Percentiles rank a stretch among this genome's conserved stretches.
Evolutionary conservation across 2,888 invertebrate species (phyloP).

Genomic region (Lymantria monacha): DNA sequence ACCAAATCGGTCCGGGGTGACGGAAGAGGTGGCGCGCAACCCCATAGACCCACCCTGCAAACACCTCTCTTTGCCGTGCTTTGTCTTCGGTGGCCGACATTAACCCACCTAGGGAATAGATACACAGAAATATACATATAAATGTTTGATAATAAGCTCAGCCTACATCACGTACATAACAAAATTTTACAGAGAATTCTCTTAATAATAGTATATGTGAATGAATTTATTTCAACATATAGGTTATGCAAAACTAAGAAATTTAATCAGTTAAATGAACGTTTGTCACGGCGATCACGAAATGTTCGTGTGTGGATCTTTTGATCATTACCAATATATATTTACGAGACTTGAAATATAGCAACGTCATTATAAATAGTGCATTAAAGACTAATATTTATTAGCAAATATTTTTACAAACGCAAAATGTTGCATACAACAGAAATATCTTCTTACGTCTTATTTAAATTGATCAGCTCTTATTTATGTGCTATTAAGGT

Average conservation of each 20-base stretch:
- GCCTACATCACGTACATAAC: no score
- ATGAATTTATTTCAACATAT: slow-evolving; percentile 4
- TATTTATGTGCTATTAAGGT: not conserved
- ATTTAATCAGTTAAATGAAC: slow-evolving; percentile 50
- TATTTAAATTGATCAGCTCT: slow-evolving; percentile 3
- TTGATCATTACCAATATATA: slow-evolving; percentile 35
- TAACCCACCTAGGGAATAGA: no score
- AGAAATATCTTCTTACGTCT: not conserved
- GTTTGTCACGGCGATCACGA: slow-evolving; percentile 59
- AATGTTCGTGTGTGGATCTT: slow-evolving; percentile 48
- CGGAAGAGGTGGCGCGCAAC: no score
- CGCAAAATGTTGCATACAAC: slow-evolving; percentile 25
- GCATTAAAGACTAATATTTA: slow-evolving; percentile 17
- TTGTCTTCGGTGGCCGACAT: no score
- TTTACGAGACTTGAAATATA: slow-evolving; percentile 5
- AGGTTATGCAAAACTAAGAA: slow-evolving; percentile 31
- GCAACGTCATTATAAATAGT: not conserved
- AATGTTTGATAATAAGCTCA: no score
- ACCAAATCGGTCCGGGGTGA: no score
- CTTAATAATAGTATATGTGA: not conserved
- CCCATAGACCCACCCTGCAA: no score
- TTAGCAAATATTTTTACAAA: slow-evolving; percentile 17
- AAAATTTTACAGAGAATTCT: no score
- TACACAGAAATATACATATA: not conserved
- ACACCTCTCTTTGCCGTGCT: no score